Percentiles rank a stretch among this genome's conserved stretches.
Conservation (phyloP, 2,797 vertebrate species). For the Gallinago nigripennis region DNA sequence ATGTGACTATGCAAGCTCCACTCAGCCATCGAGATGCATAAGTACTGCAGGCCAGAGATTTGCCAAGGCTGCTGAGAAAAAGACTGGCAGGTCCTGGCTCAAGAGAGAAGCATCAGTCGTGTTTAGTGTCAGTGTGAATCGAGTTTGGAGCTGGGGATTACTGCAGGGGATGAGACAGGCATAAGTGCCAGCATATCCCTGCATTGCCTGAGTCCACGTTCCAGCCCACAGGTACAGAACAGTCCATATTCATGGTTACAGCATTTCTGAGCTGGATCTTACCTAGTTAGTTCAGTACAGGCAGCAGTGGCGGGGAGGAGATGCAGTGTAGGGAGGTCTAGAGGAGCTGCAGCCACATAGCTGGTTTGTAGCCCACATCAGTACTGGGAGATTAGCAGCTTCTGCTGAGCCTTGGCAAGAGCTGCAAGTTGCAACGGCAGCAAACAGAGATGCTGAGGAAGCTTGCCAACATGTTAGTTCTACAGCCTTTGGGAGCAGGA, state of each 20-base stretch:
- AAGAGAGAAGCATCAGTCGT: not conserved
- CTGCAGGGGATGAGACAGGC: not conserved
- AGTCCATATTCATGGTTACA: not conserved
- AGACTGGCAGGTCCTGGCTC: not conserved
- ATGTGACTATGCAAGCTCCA: slow-evolving; percentile 27
- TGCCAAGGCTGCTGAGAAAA: not conserved
- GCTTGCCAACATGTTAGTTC: fast-evolving
- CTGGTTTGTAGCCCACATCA: not conserved
- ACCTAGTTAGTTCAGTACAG: not conserved
- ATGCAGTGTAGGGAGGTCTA: not conserved
- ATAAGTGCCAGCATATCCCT: not conserved
- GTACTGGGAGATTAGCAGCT: not conserved
- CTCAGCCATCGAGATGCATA: not conserved
- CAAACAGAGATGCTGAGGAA: not conserved
- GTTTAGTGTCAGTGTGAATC: not conserved
- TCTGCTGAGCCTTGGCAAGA: not conserved
- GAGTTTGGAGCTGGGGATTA: not conserved
- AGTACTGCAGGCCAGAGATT: not conserved
- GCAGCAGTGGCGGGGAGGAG: not conserved
- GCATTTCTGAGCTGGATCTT: not conserved
- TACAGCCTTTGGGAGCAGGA: not conserved
- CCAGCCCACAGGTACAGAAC: not conserved
- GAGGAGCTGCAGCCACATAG: not conserved
- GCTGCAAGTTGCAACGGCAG: not conserved
- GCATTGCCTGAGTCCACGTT: not conserved